A percentile compares a stretch with the other conserved stretches of the same genome.
Evolutionary conservation across 1,140 invertebrate genomes (phyloP).

Genomic region (Drosophila suzukii): DNA sequence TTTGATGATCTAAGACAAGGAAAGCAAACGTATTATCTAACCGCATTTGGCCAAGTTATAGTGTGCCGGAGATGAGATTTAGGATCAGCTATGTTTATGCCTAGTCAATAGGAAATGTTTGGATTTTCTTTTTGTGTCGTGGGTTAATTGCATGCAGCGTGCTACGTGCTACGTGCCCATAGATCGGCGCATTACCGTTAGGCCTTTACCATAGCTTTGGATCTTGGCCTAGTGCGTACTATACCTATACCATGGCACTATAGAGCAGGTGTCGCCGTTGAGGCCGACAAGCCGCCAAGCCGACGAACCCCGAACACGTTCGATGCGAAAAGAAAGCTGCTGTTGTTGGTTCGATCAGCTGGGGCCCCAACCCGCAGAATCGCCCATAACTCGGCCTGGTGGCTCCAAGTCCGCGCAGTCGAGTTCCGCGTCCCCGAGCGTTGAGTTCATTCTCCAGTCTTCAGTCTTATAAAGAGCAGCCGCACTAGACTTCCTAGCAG

Average conservation of each 20-base stretch:
- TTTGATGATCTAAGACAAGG: not conserved
- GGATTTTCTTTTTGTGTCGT: not conserved
- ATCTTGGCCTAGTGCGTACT: slow-evolving; percentile 11
- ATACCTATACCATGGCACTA: too few species aligned
- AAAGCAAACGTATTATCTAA: not conserved
- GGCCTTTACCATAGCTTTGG: slow-evolving; percentile 1
- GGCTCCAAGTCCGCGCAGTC: slow-evolving; percentile 63
- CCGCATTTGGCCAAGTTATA: not conserved
- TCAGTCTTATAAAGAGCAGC: slow-evolving; percentile 42
- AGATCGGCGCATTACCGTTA: slow-evolving; percentile 20
- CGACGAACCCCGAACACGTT: slow-evolving; percentile 45
- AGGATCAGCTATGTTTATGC: not conserved
- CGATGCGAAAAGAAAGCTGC: slow-evolving; percentile 70
- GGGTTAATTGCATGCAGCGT: slow-evolving; percentile 30
- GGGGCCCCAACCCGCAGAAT: slow-evolving; percentile 34
- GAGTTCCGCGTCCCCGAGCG: slow-evolving; percentile 72
- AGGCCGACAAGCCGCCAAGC: not conserved
- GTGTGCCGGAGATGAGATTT: not conserved
- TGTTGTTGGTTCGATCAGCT: slow-evolving; percentile 30
- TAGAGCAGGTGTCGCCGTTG: slow-evolving; percentile 45
- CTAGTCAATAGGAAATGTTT: not conserved
- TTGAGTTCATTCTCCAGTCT: slow-evolving; percentile 56
- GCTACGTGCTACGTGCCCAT: slow-evolving; percentile 28
- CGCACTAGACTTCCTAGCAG: not conserved
- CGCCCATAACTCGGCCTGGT: slow-evolving; percentile 78